phyloP scores from a whole-genome alignment of 2,888 invertebrate species.

The Siphonodentalium dalli region DNA sequence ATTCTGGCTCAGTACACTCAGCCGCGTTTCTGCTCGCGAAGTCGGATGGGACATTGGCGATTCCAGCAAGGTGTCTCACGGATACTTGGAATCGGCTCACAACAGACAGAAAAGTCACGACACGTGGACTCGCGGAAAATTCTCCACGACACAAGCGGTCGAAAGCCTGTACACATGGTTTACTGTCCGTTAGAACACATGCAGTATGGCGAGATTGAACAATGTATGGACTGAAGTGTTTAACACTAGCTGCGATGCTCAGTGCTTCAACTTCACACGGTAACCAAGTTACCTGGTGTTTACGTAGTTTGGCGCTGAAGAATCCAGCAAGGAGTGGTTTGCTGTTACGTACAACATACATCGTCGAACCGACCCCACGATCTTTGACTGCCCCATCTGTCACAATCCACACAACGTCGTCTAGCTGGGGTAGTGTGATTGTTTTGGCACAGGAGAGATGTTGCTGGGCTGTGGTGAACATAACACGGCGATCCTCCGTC shows the following conservation, averaged over 20 bases:
- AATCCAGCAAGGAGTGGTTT: slow-evolving; percentile 3
- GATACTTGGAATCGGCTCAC: slow-evolving; percentile 18
- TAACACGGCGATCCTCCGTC: no score
- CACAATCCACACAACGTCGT: slow-evolving; percentile 4
- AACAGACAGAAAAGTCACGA: slow-evolving; percentile 16
- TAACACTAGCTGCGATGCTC: background rate
- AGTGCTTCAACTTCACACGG: slow-evolving; percentile 15
- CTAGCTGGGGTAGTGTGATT: no score
- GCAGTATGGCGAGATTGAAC: slow-evolving; percentile 18
- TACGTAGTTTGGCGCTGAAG: slow-evolving; percentile 13
- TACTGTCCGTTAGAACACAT: slow-evolving; percentile 23
- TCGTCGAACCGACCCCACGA: slow-evolving; percentile 1
- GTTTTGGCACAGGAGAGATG: no score
- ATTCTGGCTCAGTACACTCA: no score
- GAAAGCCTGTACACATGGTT: slow-evolving; percentile 20
- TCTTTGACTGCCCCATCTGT: slow-evolving; percentile 12
- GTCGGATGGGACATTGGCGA: no score
- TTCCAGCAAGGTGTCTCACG: background rate
- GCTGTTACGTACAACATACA: background rate
- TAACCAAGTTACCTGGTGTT: slow-evolving; percentile 11
- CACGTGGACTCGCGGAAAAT: slow-evolving; percentile 24
- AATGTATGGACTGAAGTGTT: slow-evolving; percentile 31
- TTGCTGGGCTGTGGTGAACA: no score
- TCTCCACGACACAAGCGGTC: slow-evolving; percentile 22
- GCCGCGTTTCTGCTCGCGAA: no score